Base-by-base conservation (phyloP, 2,888 invertebrate genomes). In the Lycaena phlaeas region DNA sequence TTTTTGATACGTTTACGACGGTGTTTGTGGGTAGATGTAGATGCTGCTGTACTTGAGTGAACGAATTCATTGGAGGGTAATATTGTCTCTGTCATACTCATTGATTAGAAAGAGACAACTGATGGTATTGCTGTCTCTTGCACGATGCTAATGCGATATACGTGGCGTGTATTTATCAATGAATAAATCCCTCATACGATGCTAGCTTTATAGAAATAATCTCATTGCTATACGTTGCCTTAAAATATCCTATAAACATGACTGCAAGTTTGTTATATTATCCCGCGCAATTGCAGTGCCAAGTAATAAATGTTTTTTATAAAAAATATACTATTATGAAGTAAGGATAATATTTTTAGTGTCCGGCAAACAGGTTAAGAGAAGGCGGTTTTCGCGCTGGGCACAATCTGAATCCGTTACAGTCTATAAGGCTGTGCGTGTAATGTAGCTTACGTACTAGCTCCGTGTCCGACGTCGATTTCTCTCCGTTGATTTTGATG, bases 1-100 rank as follows among this genome's bases (percentile, higher is more conserved):
- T 65, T 69, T 71, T 67, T 59, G 63, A 59, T 56, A 58, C 55
- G 50, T 65, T 62, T 64, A 58, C 49, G 57, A 56, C 41, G 39
- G 27, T 6, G 38, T 38, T 38, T 26, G 17, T 29, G 18, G 25
- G 29, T 38, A 38, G 12, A 4, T 15, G 27, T 34, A 34, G 34
- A 22, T 34, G 34, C 34, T 34, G 22, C n/a, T 5, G 2, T 14
- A 30, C 22, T 22, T 7, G 22, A 4, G 22, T 7, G 22, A 22
- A 22, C 9, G 22, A 22, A 9, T 6, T 5, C 22, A 22, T 22
- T 9, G 22, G 22, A 7, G 22, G 22, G 18, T n/a, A n/a, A 9
- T 34, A 12, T 14, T 22, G 7, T 34, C 22, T 22, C 22, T 2
- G 4, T 34, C 12, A 6, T 30, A n/a, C 14, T 6, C 2, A n/a